These are phyloP conservation scores for Drosophila ficusphila DNA, from an alignment of 1,140 invertebrate genomes.

Conservation along the genomic window DNA sequence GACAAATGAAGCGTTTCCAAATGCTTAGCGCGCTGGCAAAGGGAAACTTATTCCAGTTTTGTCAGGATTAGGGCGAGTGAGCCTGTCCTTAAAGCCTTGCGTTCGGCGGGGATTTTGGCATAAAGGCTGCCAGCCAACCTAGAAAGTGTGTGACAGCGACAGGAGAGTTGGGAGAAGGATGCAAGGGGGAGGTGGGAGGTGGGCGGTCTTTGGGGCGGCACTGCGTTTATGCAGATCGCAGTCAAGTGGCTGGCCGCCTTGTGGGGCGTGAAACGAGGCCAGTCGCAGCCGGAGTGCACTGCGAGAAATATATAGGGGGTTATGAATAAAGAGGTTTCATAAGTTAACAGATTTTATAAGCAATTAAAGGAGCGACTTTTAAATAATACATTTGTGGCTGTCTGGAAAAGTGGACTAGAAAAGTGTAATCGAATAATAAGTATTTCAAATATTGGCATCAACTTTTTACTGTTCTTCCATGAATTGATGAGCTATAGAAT, in stretches of 20 bases:
- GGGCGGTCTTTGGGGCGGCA: slow-evolving; percentile 2
- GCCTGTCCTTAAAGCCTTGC: slow-evolving; percentile 41
- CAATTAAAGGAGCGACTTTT: too few species aligned
- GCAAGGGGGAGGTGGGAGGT: neutral
- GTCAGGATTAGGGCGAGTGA: slow-evolving; percentile 39
- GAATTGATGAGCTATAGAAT: too few species aligned
- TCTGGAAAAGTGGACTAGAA: too few species aligned
- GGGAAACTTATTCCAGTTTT: slow-evolving; percentile 46
- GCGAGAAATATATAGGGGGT: neutral
- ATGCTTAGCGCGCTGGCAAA: slow-evolving; percentile 34
- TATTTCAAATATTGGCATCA: too few species aligned
- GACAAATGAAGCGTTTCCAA: slow-evolving; percentile 40
- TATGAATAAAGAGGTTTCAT: too few species aligned
- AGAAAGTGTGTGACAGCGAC: slow-evolving; percentile 25
- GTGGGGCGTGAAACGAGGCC: slow-evolving; percentile 62
- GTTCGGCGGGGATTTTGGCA: slow-evolving; percentile 35
- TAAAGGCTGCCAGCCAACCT: slow-evolving; percentile 23
- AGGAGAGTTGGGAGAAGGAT: too few species aligned
- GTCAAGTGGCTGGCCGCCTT: slow-evolving; percentile 65
- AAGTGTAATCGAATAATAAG: too few species aligned
- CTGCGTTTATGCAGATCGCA: slow-evolving; percentile 78
- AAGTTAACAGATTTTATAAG: too few species aligned
- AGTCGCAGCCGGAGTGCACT: slow-evolving; percentile 42
- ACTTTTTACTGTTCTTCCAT: too few species aligned
- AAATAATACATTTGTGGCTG: too few species aligned